These are phyloP conservation scores for Procapra przewalskii DNA, from an alignment of 2,113 vertebrate species.

Conservation along the genomic window DNA sequence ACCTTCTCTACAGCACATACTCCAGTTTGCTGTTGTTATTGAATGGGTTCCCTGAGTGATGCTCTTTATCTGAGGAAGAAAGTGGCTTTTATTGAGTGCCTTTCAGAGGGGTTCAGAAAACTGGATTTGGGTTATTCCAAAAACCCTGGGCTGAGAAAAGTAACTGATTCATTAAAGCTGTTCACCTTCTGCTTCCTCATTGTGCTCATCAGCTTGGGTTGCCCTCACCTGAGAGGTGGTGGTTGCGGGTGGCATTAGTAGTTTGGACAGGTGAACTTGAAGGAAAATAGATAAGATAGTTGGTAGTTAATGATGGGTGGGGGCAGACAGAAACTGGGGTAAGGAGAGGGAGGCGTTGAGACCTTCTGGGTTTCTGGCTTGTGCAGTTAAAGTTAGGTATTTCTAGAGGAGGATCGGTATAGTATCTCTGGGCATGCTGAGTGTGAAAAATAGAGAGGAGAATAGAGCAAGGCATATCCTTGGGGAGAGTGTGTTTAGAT, in stretches of 20 bases:
- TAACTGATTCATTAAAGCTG: neutral
- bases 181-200: neutral
- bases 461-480: neutral
- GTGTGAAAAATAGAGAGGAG: neutral
- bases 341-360: neutral
- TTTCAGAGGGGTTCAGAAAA: neutral
- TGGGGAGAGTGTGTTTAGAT: neutral
- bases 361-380: neutral
- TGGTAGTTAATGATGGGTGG: neutral
- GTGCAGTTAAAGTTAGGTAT: neutral
- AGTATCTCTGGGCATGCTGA: neutral
- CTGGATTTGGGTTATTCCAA: neutral
- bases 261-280: conserved; percentile 3
- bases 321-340: neutral
- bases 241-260: neutral
- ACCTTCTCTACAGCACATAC: neutral
- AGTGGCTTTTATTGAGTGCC: conserved; percentile 28
- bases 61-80: conserved; percentile 21
- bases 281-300: neutral
- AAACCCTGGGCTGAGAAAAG: neutral
- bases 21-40: neutral
- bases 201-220: neutral
- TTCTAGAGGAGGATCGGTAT: neutral
- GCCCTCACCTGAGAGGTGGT: neutral
- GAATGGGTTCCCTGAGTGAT: neutral